Base-by-base conservation (phyloP, 2,797 vertebrate species). In the Cirrhinus molitorella region DNA sequence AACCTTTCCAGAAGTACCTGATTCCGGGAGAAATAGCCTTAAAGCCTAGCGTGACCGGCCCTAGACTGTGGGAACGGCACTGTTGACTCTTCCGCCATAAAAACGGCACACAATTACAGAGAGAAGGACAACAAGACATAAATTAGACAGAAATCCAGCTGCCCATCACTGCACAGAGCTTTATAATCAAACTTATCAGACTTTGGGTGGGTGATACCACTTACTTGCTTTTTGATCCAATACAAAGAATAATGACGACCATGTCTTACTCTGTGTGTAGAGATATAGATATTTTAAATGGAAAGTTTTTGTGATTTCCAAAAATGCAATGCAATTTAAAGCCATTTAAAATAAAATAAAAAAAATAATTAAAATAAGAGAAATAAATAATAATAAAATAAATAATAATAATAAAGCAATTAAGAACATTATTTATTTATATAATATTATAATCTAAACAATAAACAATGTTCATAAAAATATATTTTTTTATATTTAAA, bases 101-200 rank as follows among this genome's bases (percentile, higher is more conserved):
- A 83, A 85, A 86, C 77, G 13, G 40, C 78, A 80, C 16, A 8
- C 75, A 83, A 89, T 90, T 83, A 90, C 63, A 89, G 86, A 59
- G 53, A 79, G 83, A 59, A 47, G 68, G 87, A 84, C 79, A 16
- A 75, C 57, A 76, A 84, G 70, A 71, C 79, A 71, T 66, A 87
- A 85, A 88, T 87, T 80, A 85, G 47, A 66, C 3, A 11, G 31
- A 79, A 59, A 79, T 80, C 73, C 80, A 78, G 13, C 78, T 74
- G 81, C 65, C 53, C 77, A 53, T 83, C 74, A 71, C 4, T 31
- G 67, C 25, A 76, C 51, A 61, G 80, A 47, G 53, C 84, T 86
- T 55, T 83, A 73, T 80, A 88, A 88, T 87, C 85, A 70, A 49
- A 47, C 28, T 51, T 40, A 53, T 85, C 78, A 80, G 55, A 61